Base-by-base conservation (phyloP, 1,140 invertebrate genomes). In the Halesus radiatus region DNA sequence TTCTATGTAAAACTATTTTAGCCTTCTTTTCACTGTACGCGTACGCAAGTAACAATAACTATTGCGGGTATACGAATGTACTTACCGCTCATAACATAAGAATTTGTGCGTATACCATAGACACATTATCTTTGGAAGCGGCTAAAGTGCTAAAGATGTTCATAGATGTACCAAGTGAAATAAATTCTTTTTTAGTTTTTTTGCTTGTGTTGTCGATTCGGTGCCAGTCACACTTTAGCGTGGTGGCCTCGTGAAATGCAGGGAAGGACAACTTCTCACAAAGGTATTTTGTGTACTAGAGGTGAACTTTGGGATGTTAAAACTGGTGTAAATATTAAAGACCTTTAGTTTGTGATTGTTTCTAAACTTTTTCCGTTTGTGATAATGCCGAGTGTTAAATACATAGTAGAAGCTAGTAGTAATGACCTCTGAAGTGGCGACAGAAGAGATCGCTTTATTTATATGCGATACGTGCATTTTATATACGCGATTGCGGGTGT, bases 261-360 rank as follows among this genome's bases (percentile, higher is more conserved):
- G 88, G 88, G 88, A 85, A 88, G 86, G 85, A 85, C 85, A 83
- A 84, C 85, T 86, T 86, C 86, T 84, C 85, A 88, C 84, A 88
- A 89, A 88, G 86, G 86, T 84, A 86, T 58, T 37, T n/a, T 73
- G 52, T 73, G 70, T 53, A 73, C 45, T 70, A 16, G 16, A 53
- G 23, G 4, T 32, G 70, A 54, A 73, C 45, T 20, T 73, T 23
- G 53, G 3, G 20, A 54, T 73, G 13, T 26, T 23, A 26, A 52
- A 73, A 53, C 45, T 37, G 20, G 50, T 26, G 70, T 53, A 22
- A 22, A 23, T 70, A 23, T 70, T n/a, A 13, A 37, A 45, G 66
- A 18, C 32, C 13, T 45, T 37, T 70, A 70, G 66, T 70, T 70
- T 37, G 66, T 50, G 15, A 70, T 45, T 18, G 66, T 70, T 70